These are phyloP conservation scores for Drosophila paracracens DNA, from an alignment of 2,888 invertebrate genomes.

Conservation along the genomic window DNA sequence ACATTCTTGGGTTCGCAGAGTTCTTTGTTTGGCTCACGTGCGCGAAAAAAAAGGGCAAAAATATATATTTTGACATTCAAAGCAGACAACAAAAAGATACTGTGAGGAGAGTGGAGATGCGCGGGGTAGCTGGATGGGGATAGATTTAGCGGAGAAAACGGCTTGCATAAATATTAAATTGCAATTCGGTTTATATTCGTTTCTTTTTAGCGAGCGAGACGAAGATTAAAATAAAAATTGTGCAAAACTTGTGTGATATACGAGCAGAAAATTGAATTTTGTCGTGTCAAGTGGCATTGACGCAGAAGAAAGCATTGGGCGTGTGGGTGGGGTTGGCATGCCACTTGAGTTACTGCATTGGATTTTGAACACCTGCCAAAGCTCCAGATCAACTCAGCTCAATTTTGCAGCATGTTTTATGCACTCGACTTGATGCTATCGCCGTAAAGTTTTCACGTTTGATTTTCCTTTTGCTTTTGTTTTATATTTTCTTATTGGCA, in stretches of 20 bases:
- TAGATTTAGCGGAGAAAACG: slow-evolving; percentile 37
- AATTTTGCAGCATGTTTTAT: slow-evolving; percentile 42
- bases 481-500: neutral
- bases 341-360: slow-evolving; percentile 30
- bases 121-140: neutral
- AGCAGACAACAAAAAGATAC: neutral
- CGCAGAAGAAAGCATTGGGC: slow-evolving; percentile 11
- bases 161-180: slow-evolving; percentile 71
- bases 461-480: neutral
- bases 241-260: slow-evolving; percentile 52
- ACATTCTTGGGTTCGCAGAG: slow-evolving; percentile 2
- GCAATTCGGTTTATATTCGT: slow-evolving; percentile 65
- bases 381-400: slow-evolving; percentile 14
- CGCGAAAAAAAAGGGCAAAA: slow-evolving; percentile 10
- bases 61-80: slow-evolving; percentile 34
- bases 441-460: neutral
- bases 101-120: neutral
- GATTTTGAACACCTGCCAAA: slow-evolving; percentile 50
- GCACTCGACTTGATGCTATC: slow-evolving; percentile 50
- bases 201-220: slow-evolving; percentile 9
- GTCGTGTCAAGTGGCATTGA: slow-evolving; percentile 72
- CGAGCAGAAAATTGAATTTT: slow-evolving; percentile 73
- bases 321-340: neutral
- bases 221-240: slow-evolving; percentile 53
- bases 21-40: slow-evolving; percentile 29